Percentiles rank a stretch among this genome's conserved stretches.
Evolutionary conservation across 2,888 invertebrate genomes (phyloP).

Genomic region (Leptopilina syphax): DNA sequence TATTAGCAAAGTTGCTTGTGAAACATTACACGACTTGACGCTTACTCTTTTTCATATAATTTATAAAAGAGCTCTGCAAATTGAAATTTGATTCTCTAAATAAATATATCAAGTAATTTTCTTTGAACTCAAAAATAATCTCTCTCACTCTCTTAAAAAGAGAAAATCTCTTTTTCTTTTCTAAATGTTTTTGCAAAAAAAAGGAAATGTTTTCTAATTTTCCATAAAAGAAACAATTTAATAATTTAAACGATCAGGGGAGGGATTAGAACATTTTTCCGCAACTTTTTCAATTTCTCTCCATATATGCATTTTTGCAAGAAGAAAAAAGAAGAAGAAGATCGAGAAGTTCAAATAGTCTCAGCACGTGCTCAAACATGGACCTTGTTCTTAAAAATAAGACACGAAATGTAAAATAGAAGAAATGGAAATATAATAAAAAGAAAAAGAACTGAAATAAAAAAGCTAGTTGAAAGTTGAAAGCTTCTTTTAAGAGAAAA

Average conservation of each 20-base stretch:
- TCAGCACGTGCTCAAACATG: constrained; percentile 18
- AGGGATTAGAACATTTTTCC: constrained; percentile 11
- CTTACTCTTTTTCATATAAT: no score
- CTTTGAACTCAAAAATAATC: no score
- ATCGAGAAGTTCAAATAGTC: constrained; percentile 23
- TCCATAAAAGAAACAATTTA: neutral
- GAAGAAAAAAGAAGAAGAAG: neutral
- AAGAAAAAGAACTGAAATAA: constrained; percentile 17
- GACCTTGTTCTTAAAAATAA: neutral
- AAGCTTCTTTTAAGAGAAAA: constrained; percentile 6
- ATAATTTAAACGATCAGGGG: neutral
- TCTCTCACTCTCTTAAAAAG: no score
- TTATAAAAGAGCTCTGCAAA: no score
- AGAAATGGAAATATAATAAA: neutral
- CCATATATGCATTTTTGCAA: neutral
- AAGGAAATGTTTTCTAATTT: neutral
- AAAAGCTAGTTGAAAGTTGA: constrained; percentile 1
- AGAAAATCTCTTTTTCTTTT: no score
- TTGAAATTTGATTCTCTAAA: no score
- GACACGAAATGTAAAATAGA: constrained; percentile 13
- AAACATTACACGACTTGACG: constrained; percentile 3
- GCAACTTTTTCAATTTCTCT: constrained; percentile 22
- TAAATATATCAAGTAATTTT: no score
- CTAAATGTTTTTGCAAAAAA: no score
- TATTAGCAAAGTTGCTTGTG: constrained; percentile 1